Evolutionary conservation across 2,113 vertebrate genomes (phyloP), one percentile per base, ranked within the genome.

Genomic region (Nycticorax nycticorax): DNA sequence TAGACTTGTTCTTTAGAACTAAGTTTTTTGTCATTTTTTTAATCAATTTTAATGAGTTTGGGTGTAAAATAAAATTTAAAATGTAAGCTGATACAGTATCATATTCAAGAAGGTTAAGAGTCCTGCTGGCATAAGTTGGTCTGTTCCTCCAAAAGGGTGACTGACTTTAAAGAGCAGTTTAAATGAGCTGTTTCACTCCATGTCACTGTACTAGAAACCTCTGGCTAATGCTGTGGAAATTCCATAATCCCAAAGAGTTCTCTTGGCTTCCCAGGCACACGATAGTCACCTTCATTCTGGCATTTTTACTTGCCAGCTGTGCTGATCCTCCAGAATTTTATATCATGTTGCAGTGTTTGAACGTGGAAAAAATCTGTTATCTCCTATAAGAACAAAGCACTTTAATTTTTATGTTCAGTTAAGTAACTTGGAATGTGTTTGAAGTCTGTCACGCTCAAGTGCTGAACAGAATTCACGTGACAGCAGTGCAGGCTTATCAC

Each of bases 371-470:
- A 93, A 67, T 18, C 28, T 55, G 37, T 62, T 91, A 48, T 17
- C 35, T 87, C 66, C 71, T 75, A 3, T 87, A 56, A 96, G 85
- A 94, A 56, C 56, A 89, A 92, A 96, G 52, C 86, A 73, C 50
- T 93, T 88, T 4, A 85, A 67, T 82, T 94, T 91, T n/a, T 19
- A 45, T 62, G 55, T 86, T 66, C 69, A 43, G 21, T 88, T 77
- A 80, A 88, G 52, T 86, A 67, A 63, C 80, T 89, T n/a, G 69
- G 62, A 81, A 91, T 90, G 78, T 48, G 43, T 89, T 87, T 95
- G 93, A 95, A 94, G 91, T 95, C 96, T 96, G 76, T 85, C 77
- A 47, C 17, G 37, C 80, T 94, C 69, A 84, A 91, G 89, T 78
- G 91, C 87, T 77, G 66, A 67, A 78, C 80, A 94, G 80, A 95